Percentiles rank a stretch among this genome's conserved stretches.
Evolutionary conservation across 2,113 vertebrate genomes (phyloP).

Genomic region (Cromileptes altivelis): DNA sequence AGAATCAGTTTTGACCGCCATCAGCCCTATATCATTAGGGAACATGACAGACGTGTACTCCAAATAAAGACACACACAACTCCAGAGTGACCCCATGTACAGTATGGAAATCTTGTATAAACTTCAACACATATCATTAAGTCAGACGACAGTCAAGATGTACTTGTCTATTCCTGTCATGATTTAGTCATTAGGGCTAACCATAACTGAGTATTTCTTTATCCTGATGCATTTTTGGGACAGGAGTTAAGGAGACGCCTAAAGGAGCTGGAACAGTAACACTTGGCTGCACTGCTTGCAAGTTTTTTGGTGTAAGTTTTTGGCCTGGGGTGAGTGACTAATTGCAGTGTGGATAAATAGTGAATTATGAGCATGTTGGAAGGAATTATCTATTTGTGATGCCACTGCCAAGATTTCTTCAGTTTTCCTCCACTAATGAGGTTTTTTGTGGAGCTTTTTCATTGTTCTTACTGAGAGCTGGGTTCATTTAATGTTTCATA

Average conservation of each 20-base stretch:
- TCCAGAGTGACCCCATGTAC: slow-evolving; percentile 25
- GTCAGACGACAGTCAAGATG: slow-evolving; percentile 39
- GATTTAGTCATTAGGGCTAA: slow-evolving; percentile 58
- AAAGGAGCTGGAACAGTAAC: slow-evolving; percentile 29
- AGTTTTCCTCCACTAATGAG: slow-evolving; percentile 20
- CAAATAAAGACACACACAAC: slow-evolving; percentile 56
- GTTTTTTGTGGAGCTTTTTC: slow-evolving; percentile 7
- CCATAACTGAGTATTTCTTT: slow-evolving; percentile 44
- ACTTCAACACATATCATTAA: slow-evolving; percentile 68
- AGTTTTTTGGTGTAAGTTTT: slow-evolving; percentile 25
- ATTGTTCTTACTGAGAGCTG: slow-evolving; percentile 15
- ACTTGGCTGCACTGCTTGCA: slow-evolving; percentile 21
- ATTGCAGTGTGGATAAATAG: slow-evolving; percentile 46
- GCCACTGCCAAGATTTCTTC: slow-evolving; percentile 9
- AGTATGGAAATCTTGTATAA: slow-evolving; percentile 61
- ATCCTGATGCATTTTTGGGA: slow-evolving; percentile 52
- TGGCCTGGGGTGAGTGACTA: slow-evolving; percentile 38
- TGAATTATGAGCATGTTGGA: slow-evolving; percentile 38
- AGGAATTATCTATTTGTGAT: slow-evolving; percentile 23
- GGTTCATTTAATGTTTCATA: slow-evolving; percentile 21
- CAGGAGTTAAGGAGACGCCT: slow-evolving; percentile 46
- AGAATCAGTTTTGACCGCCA: slow-evolving; percentile 1
- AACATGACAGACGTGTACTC: slow-evolving; percentile 6
- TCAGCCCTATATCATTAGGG: slow-evolving; percentile 40
- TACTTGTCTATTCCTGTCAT: slow-evolving; percentile 56